Evolutionary conservation across 2,797 vertebrate species (phyloP).

Genomic region (Poeciliopsis turneri): DNA sequence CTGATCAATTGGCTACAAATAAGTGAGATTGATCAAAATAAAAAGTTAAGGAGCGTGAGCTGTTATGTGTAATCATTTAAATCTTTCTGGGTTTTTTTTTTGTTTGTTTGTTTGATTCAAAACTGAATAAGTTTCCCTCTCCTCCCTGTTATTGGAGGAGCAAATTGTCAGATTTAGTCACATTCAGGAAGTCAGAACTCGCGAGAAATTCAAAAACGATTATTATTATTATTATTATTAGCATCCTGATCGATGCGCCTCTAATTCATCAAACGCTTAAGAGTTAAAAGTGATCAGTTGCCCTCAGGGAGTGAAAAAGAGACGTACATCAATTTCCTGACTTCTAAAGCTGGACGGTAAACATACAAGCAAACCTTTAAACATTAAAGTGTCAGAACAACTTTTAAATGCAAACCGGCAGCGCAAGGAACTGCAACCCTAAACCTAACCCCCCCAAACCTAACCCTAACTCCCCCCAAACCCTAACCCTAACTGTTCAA

Average conservation of each 20-base stretch:
- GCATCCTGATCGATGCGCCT: not conserved
- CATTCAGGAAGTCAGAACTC: not conserved
- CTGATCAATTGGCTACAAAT: not conserved
- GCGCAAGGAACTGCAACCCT: not conserved
- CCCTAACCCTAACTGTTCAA: not conserved
- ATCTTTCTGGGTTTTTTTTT: not conserved
- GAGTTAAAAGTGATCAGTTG: too few species aligned
- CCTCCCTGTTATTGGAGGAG: not conserved
- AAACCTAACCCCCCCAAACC: too few species aligned
- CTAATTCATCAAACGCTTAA: not conserved
- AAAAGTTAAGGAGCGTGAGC: not conserved
- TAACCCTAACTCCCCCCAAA: too few species aligned
- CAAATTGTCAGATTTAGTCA: not conserved
- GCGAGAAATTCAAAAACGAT: not conserved
- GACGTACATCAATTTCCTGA: not conserved
- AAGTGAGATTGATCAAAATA: not conserved
- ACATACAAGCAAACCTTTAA: not conserved
- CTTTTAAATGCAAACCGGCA: not conserved
- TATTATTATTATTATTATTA: not conserved
- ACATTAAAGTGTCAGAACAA: not conserved
- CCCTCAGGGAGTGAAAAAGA: not conserved
- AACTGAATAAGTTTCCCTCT: not conserved
- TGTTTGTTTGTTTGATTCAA: not conserved
- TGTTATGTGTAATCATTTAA: not conserved
- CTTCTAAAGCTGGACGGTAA: not conserved